phyloP scores from a whole-genome alignment of 1,140 invertebrate species.

The Drosophila murphyi region DNA sequence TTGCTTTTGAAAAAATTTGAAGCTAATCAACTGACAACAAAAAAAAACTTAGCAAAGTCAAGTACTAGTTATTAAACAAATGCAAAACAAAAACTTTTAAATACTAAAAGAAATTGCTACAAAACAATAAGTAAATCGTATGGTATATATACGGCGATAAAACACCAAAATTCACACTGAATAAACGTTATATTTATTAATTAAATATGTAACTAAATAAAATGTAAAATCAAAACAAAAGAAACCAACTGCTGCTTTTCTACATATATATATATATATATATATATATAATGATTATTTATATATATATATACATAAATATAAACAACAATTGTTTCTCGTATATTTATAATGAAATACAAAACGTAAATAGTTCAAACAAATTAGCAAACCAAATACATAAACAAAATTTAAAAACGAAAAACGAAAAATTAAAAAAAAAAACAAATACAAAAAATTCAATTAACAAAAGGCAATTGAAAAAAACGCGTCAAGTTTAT shows the following conservation, averaged over 20 bases:
- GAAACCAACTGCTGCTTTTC: conserved; percentile 27
- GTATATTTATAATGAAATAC: conserved; percentile 75
- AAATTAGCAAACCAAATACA: conserved; percentile 81
- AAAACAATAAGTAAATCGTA: conserved; percentile 40
- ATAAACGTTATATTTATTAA: conserved; percentile 82
- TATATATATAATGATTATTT: conserved; percentile 53
- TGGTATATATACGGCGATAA: conserved; percentile 55
- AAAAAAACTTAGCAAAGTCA: conserved; percentile 32
- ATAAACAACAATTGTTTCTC: conserved; percentile 76
- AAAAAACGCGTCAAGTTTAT: conserved; percentile 67
- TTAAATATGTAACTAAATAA: conserved; percentile 66
- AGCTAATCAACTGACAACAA: conserved; percentile 18
- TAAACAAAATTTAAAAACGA: conserved; percentile 65
- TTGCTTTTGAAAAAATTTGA: conserved; percentile 28
- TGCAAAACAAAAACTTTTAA: conserved; percentile 56
- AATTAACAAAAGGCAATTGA: conserved; percentile 26
- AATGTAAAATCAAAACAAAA: conserved; percentile 51
- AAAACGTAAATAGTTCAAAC: conserved; percentile 78
- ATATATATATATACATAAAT: conserved; percentile 46
- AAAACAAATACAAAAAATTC: conserved; percentile 14
- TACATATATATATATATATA: conserved; percentile 47
- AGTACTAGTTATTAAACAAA: conserved; percentile 19
- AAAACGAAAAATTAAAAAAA: conserved; percentile 24
- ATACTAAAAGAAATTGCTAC: conserved; percentile 42
- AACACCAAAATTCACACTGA: conserved; percentile 82